Evolutionary conservation across 2,888 invertebrate species (phyloP), one percentile per base, ranked within the genome.

Genomic region (Hirtodrosophila cameraria): DNA sequence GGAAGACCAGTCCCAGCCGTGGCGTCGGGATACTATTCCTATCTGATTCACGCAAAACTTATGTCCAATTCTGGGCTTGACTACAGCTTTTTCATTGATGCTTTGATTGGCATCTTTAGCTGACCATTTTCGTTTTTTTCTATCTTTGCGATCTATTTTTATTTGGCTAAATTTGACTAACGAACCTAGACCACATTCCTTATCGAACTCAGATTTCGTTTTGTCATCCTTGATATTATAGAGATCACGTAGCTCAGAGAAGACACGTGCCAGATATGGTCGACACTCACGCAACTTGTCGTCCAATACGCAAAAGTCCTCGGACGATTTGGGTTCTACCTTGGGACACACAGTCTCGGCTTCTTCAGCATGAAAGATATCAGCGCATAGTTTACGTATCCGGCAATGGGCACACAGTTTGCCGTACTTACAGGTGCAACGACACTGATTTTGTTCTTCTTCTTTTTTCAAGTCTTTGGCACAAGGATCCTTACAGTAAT

Each of bases 1-100:
- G 1, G 68, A 38, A 5, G 75, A 93, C 94, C 94, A 94, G 12
- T 93, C 86, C 94, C 94, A 94, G 0, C 94, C 94, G 93, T 94
- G 94, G 12, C 91, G 88, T 0, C 92, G 89, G 0, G 94, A 94
- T 0, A 94, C 94, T 0, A 91, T 3, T 1, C 12, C 42, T 0
- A 41, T 7, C 3, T 38, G 61, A 2, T 23, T 53, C 2, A 66
- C 18, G 20, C 82, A 78, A 15, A 35, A 13, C 28, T 62, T 78
- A 39, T 78, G 78, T 7, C 72, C 35, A 0, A 3, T 0, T 13
- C 8, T 16, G 3, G 2, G 9, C 27, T 28, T 11, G 45, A 3
- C 9, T 6, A 3, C 0, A 5, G 9, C 1, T 12, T 23, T 57
- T 13, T 9, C 16, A 16, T 4, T 3, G 0, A 1, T 9, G 1